Conservation (phyloP, 2,888 invertebrate species). For the Ernsta delagoae region DNA sequence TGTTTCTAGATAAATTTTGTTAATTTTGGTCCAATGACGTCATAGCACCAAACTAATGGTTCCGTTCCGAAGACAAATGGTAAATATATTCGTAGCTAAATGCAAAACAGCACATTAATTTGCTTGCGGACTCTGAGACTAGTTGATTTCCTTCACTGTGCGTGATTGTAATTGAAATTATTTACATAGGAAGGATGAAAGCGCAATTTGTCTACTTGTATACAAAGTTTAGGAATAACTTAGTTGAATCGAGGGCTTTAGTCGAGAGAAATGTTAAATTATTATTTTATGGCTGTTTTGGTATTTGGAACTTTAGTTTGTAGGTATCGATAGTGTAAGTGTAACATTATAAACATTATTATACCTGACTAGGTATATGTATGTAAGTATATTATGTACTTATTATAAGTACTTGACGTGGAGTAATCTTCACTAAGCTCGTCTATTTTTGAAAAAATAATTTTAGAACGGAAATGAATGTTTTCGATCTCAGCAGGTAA, state of each 20-base stretch:
- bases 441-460: no score
- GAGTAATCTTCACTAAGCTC: no score
- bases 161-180: slow-evolving; percentile 29
- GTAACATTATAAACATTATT: no score
- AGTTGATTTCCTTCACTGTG: slow-evolving; percentile 26
- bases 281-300: not conserved
- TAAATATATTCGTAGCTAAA: slow-evolving; percentile 16
- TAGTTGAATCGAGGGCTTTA: not conserved
- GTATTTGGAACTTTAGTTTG: no score
- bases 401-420: no score
- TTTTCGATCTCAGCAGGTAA: no score
- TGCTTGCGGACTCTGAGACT: slow-evolving; percentile 10
- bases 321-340: no score
- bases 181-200: slow-evolving; percentile 12
- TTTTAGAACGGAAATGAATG: no score
- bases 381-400: no score
- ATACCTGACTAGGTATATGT: no score
- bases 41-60: not conserved
- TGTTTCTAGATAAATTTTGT: no score
- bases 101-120: slow-evolving; percentile 27
- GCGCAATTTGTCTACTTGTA: slow-evolving; percentile 9
- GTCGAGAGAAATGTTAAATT: not conserved
- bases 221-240: slow-evolving; percentile 1
- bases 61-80: not conserved
- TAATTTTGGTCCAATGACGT: not conserved